Base-by-base conservation (phyloP, 1,140 invertebrate genomes). In the Samia ricini region DNA sequence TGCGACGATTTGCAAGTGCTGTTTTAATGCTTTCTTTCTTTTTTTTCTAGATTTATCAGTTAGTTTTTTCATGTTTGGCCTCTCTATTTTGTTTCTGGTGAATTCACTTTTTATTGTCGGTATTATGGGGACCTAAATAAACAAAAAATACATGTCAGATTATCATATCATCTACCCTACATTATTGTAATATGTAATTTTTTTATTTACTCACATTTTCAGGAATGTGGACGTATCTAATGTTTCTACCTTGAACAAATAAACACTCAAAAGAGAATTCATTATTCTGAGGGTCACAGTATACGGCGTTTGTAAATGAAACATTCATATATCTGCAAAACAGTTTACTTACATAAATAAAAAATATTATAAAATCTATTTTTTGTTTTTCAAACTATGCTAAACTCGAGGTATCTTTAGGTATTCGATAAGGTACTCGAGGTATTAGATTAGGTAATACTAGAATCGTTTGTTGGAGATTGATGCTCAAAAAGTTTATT, bases 141-240 rank as follows among this genome's bases (percentile, higher is more conserved):
- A 42, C 10, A 42, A 42, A 42, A 36, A 2, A 36, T 36, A 42
- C 33, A 42, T 15, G 12, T 15, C 33, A 42, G n/a, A 15, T n/a
- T n/a, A n/a, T n/a, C n/a, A n/a, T 15, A 15, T 42, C 8, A 3
- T 42, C 33, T 42, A 15, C 4, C 6, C 6, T 61, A 65, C 20
- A 55, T n/a, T 20, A 22, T 19, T 52, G 8, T 19, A 36, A 8
- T 42, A 55, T 54, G n/a, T 3, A 42, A 29, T 42, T 2, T 33
- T 15, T 48, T 29, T 23, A 36, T 42, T 58, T 69, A 92, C 92
- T 93, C 76, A 94, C 93, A 64, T 91, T 82, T 64, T 92, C 90
- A 23, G 94, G 94, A 64, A 95, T 92, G 62, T 94, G 94, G 4
- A 95, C 92, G 79, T 92, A 93, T 72, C 94, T 90, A 61, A 95